These are phyloP conservation scores for Spilogale gracilis DNA, from an alignment of 2,113 vertebrate species.

Conservation along the genomic window DNA sequence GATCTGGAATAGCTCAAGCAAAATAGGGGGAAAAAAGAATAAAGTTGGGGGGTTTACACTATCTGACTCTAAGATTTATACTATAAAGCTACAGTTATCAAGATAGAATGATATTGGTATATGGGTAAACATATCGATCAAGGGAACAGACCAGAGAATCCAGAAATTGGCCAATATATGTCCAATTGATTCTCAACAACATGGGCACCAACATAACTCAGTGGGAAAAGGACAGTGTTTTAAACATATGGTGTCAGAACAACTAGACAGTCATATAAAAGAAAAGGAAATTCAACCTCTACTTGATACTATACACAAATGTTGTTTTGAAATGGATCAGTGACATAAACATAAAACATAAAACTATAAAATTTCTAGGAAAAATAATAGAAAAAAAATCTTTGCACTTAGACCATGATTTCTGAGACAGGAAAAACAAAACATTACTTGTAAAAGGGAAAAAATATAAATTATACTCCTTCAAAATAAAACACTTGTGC, in stretches of 20 bases:
- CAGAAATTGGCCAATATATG: background rate
- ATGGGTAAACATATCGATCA: background rate
- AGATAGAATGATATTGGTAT: background rate
- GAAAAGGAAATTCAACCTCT: background rate
- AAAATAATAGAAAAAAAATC: slow-evolving; percentile 24
- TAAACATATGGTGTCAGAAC: background rate
- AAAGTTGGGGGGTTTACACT: background rate
- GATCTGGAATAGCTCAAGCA: background rate
- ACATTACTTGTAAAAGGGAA: background rate
- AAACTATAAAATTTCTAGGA: slow-evolving; percentile 18
- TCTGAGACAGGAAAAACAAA: slow-evolving; percentile 38
- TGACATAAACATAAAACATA: slow-evolving; percentile 1
- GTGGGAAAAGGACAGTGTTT: background rate
- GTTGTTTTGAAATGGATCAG: slow-evolving; percentile 10
- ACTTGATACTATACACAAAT: background rate
- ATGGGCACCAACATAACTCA: slow-evolving; percentile 7
- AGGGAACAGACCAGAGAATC: background rate
- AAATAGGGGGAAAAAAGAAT: background rate
- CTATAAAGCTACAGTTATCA: background rate
- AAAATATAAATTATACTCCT: slow-evolving; percentile 12
- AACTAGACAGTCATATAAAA: background rate
- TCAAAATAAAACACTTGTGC: slow-evolving; percentile 28
- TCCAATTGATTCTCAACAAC: slow-evolving; percentile 33
- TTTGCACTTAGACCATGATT: slow-evolving; percentile 21
- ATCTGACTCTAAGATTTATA: slow-evolving; percentile 36